Evolutionary conservation across 2,888 invertebrate genomes (phyloP).

Genomic region (Cyaniris semiargus): DNA sequence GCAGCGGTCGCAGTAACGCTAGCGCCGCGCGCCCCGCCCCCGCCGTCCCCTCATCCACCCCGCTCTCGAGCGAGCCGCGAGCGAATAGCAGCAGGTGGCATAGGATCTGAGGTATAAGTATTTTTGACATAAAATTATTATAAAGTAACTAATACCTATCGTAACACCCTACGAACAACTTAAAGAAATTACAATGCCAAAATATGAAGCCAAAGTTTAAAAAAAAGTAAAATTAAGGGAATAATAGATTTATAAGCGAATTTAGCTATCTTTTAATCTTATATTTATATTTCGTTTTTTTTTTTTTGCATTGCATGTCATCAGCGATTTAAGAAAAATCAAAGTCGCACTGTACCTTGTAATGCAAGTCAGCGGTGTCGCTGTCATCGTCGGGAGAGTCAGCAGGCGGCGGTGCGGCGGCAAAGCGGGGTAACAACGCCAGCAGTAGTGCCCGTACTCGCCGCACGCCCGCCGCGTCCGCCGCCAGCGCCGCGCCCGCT

Average conservation of each 20-base stretch:
- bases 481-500: slow-evolving; percentile 55
- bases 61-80: slow-evolving; percentile 82
- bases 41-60: slow-evolving; percentile 53
- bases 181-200: no score
- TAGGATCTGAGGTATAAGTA: slow-evolving; percentile 74
- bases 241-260: no score
- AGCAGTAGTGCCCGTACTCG: slow-evolving; percentile 88
- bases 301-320: no score
- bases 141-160: neutral
- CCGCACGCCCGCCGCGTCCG: slow-evolving; percentile 80
- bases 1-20: slow-evolving; percentile 52
- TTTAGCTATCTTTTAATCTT: no score
- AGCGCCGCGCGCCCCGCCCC: slow-evolving; percentile 50
- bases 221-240: no score
- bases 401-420: slow-evolving; percentile 54
- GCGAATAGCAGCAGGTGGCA: slow-evolving; percentile 86
- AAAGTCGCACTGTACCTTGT: slow-evolving; percentile 50
- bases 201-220: no score
- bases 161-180: no score
- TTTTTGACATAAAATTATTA: neutral
- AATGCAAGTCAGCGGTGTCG: slow-evolving; percentile 49
- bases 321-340: no score
- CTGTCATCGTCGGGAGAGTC: slow-evolving; percentile 45
- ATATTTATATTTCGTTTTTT: no score
- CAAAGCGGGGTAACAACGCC: slow-evolving; percentile 86